Percentiles rank a stretch among this genome's conserved stretches.
These are phyloP conservation scores for Molossus molossus DNA, from an alignment of 2,797 vertebrate species.

Conservation along the genomic window DNA sequence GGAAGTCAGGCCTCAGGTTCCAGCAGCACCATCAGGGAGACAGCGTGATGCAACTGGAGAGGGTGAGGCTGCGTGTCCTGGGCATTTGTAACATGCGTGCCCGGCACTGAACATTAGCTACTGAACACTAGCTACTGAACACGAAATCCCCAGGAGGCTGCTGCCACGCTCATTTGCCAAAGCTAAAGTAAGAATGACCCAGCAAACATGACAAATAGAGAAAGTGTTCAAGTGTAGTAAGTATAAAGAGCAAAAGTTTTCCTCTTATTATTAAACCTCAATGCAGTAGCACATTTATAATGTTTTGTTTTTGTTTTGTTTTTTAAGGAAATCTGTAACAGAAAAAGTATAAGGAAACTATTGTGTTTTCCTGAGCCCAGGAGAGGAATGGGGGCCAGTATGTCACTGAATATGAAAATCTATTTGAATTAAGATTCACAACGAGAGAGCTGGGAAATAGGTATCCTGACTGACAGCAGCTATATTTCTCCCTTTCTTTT, in stretches of 20 bases:
- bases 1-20: slow-evolving; percentile 54
- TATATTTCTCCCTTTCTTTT: background rate
- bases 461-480: background rate
- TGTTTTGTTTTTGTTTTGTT: background rate
- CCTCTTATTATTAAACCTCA: background rate
- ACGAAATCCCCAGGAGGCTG: background rate
- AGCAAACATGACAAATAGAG: background rate
- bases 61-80: background rate
- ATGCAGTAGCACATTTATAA: background rate
- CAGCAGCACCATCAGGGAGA: background rate
- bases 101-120: background rate
- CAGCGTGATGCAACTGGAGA: background rate
- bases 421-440: slow-evolving; percentile 24
- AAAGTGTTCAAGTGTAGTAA: background rate
- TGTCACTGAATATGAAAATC: background rate
- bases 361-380: background rate
- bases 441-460: background rate
- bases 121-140: background rate
- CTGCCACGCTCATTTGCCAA: background rate
- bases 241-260: background rate
- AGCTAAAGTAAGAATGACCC: slow-evolving; percentile 2
- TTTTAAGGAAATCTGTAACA: background rate
- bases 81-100: background rate
- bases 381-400: background rate
- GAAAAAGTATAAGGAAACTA: background rate